phyloP scores from a whole-genome alignment of 2,888 invertebrate species.

The Exephanes ischioxanthus region DNA sequence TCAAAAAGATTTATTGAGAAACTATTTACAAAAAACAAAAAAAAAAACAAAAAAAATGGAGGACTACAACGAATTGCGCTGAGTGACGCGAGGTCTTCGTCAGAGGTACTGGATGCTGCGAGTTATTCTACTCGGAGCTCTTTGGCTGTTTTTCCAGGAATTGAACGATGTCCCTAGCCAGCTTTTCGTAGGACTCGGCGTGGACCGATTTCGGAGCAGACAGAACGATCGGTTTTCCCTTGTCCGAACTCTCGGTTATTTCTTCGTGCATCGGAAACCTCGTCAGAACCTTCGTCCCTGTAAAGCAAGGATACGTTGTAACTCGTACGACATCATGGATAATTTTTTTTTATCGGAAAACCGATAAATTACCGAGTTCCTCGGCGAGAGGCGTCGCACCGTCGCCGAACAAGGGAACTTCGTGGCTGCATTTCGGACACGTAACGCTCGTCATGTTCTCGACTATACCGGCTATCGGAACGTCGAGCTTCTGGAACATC shows the following conservation, averaged over 20 bases:
- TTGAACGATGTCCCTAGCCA: slow-evolving; percentile 77
- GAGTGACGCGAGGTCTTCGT: not conserved
- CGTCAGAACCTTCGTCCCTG: slow-evolving; percentile 88
- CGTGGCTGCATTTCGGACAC: slow-evolving; percentile 89
- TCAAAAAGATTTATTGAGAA: slow-evolving; percentile 26
- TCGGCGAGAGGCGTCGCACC: slow-evolving; percentile 88
- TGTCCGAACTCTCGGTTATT: slow-evolving; percentile 90
- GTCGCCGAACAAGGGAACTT: slow-evolving; percentile 91
- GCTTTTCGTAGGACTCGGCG: slow-evolving; percentile 78
- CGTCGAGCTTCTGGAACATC: slow-evolving; percentile 94
- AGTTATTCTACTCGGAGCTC: slow-evolving; percentile 46
- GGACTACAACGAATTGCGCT: slow-evolving; percentile 4
- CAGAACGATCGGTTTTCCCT: slow-evolving; percentile 91
- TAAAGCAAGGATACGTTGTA: slow-evolving; percentile 29
- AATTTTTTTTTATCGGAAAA: not conserved
- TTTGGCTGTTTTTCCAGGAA: slow-evolving; percentile 76
- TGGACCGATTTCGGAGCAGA: slow-evolving; percentile 87
- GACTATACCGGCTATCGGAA: slow-evolving; percentile 94
- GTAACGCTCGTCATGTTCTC: slow-evolving; percentile 95
- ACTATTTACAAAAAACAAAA: slow-evolving; percentile 32
- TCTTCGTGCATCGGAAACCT: slow-evolving; percentile 91
- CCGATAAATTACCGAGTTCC: slow-evolving; percentile 86
- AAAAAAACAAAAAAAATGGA: slow-evolving; percentile 8
- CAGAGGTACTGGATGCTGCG: not conserved
- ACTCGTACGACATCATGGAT: not conserved